Conservation (phyloP, 2,888 invertebrate genomes). For the Protonemura montana region DNA sequence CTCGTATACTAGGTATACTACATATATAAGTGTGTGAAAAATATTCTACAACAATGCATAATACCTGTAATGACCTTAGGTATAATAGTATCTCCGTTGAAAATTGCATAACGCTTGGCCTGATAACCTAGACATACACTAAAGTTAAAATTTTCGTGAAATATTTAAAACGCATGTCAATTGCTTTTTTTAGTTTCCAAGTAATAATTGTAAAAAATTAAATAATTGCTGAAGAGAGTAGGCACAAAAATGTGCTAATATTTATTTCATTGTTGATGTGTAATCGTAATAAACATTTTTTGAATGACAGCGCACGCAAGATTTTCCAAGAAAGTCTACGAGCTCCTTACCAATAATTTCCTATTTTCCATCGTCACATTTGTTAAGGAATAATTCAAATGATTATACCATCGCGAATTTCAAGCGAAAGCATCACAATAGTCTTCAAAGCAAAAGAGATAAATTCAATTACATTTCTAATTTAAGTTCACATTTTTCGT, state of each 20-base stretch:
- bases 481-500: too few relatives aligned
- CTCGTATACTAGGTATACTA: background rate
- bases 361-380: background rate
- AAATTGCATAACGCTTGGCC: slow-evolving; percentile 17
- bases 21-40: slow-evolving; percentile 36
- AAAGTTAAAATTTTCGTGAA: background rate
- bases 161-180: background rate
- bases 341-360: background rate
- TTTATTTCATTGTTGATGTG: background rate
- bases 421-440: too few relatives aligned
- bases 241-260: background rate
- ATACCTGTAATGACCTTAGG: slow-evolving; percentile 32
- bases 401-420: too few relatives aligned
- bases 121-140: slow-evolving; percentile 31
- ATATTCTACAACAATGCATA: slow-evolving; percentile 18
- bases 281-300: background rate
- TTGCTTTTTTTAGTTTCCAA: slow-evolving; percentile 10
- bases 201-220: background rate
- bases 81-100: background rate
- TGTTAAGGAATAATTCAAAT: too few relatives aligned
- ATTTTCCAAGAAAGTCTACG: background rate
- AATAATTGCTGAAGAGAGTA: background rate
- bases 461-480: too few relatives aligned
- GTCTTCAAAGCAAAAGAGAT: too few relatives aligned
- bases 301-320: background rate